Conservation (phyloP, 1,140 invertebrate species). For the Mercenaria mercenaria region DNA sequence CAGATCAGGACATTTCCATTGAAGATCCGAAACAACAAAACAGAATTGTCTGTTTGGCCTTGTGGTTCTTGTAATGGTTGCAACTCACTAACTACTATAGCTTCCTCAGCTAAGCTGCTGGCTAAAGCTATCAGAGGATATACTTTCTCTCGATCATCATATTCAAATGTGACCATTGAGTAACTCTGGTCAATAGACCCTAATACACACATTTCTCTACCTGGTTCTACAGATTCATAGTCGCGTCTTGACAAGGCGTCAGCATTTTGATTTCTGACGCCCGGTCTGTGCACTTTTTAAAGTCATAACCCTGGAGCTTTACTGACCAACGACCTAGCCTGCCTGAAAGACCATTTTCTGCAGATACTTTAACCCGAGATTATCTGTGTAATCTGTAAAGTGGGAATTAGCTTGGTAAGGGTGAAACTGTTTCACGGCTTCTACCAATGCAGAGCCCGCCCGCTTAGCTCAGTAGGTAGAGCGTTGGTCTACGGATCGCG, state of each 20-base stretch:
- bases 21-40: constrained; percentile 6
- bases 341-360: constrained; percentile 36
- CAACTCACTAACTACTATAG: neutral
- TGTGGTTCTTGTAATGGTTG: neutral
- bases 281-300: constrained; percentile 53
- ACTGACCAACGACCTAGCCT: constrained; percentile 61
- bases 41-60: neutral
- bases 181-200: neutral
- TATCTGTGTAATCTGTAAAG: constrained; percentile 65
- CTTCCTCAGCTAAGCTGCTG: neutral
- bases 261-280: constrained; percentile 45
- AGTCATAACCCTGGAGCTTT: constrained; percentile 55
- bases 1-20: constrained; percentile 43
- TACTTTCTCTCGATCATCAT: neutral
- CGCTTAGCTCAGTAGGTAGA: too few species aligned
- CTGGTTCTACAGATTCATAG: neutral
- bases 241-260: constrained; percentile 59
- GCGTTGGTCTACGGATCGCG: too few species aligned
- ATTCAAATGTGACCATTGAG: neutral
- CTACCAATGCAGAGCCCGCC: too few species aligned
- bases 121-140: neutral
- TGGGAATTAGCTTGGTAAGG: constrained; percentile 40
- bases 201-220: neutral
- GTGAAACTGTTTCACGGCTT: constrained; percentile 61
- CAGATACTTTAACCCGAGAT: constrained; percentile 58